Conservation (phyloP, 2,797 vertebrate species). For the Muscicapa comitata region DNA sequence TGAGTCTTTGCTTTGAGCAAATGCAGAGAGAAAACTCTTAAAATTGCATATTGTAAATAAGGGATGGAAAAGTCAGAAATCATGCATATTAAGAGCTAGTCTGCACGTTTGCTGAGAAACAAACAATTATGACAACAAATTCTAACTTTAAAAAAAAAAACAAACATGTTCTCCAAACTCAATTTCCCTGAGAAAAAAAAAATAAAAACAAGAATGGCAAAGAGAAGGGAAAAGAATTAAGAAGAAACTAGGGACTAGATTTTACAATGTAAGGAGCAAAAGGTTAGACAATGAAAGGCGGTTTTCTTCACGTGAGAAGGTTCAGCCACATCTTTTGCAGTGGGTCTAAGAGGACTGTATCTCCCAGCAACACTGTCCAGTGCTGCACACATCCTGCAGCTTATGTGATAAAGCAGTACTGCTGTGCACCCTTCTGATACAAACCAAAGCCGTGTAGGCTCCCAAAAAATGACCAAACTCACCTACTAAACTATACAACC, state of each 20-base stretch:
- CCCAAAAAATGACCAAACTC: not conserved
- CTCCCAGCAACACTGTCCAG: not conserved
- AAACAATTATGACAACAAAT: not conserved
- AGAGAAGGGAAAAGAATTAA: not conserved
- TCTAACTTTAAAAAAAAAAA: not conserved
- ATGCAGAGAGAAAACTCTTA: not conserved
- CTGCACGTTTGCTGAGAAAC: not conserved
- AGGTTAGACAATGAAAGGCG: not conserved
- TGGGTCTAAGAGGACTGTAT: not conserved
- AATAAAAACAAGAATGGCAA: not conserved
- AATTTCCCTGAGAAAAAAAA: not conserved
- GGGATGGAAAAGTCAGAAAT: not conserved
- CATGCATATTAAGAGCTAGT: not conserved
- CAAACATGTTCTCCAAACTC: not conserved
- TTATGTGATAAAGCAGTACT: not conserved
- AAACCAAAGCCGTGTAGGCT: not conserved
- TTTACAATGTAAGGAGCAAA: not conserved
- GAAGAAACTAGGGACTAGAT: not conserved
- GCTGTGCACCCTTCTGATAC: not conserved
- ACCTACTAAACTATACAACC: not conserved
- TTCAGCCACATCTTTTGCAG: not conserved
- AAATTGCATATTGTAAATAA: not conserved
- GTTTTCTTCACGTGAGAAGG: accelerated
- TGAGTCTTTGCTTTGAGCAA: not conserved
- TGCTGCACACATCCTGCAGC: not conserved